phyloP scores from a whole-genome alignment of 92 coral and sea anemone genomes.

The Actinostola sp. region DNA sequence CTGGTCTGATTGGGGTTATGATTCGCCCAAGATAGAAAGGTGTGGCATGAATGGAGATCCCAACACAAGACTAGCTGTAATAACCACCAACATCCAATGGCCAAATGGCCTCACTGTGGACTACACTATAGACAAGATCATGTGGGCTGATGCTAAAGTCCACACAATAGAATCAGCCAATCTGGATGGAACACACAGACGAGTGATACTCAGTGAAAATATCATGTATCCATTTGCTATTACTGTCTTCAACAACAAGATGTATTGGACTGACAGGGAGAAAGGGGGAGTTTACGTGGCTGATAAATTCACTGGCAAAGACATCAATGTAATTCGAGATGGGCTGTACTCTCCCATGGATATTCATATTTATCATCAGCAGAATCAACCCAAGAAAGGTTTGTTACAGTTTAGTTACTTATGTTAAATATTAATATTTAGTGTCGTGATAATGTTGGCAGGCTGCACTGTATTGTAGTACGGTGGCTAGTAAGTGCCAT shows the following conservation, averaged over 20 bases:
- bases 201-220: slow-evolving; percentile 60
- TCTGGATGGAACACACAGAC: slow-evolving; percentile 68
- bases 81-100: slow-evolving; percentile 65
- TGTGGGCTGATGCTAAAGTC: slow-evolving; percentile 90
- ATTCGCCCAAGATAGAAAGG: slow-evolving; percentile 76
- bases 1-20: slow-evolving; percentile 95
- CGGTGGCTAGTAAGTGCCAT: no score
- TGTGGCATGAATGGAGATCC: slow-evolving; percentile 92
- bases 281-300: slow-evolving; percentile 59
- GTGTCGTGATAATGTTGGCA: no score
- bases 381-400: slow-evolving; percentile 65
- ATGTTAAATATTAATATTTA: no score
- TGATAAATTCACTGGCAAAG: slow-evolving; percentile 78
- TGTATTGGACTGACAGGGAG: slow-evolving; percentile 85
- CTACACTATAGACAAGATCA: slow-evolving; percentile 69
- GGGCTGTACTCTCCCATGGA: slow-evolving; percentile 71
- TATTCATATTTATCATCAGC: slow-evolving; percentile 73
- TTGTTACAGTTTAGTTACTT: no score
- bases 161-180: slow-evolving; percentile 80
- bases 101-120: slow-evolving; percentile 92
- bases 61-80: slow-evolving; percentile 45
- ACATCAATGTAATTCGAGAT: slow-evolving; percentile 36
- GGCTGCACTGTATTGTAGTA: no score
- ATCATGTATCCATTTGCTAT: slow-evolving; percentile 73
- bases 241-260: slow-evolving; percentile 73